Evolutionary conservation across 2,888 invertebrate species (phyloP), one percentile per base, ranked within the genome.

Genomic region (Thymelicus acteon): DNA sequence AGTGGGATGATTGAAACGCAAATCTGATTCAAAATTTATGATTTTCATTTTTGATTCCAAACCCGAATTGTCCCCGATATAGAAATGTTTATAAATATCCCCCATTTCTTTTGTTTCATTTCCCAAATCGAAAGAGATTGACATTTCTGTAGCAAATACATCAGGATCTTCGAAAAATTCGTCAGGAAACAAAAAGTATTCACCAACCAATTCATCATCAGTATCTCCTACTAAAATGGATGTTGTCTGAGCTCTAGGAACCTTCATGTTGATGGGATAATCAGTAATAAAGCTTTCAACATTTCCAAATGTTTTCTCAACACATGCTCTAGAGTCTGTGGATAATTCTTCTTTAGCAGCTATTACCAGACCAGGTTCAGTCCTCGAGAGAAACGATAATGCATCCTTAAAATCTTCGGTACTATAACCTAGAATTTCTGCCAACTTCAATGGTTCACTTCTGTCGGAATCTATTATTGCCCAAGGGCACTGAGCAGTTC

Each of bases 1-100:
- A 1, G 76, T 73, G 1, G 89, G 85, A 72, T 88, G 78, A 19
- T 73, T 77, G 58, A 82, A 88, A 8, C 75, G 74, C 7, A 79
- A 81, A 74, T 89, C 89, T 0, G 88, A 84, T 69, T 80, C 78
- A 61, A 85, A 86, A 13, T 85, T 71, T 6, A 79, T 76, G 2
- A 88, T 60, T 0, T 75, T 72, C 68, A 75, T 74, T 47, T 74
- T 77, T 0, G 76, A 44, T 0, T 79, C 72, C 39, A 72, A 72
- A 60, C 71, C 79, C 0, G 78, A 49, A 5, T 47, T 61, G 31
- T 81, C 77, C 57, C 86, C 87, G 12, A 85, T 72, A 62, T 88
- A 88, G 54, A 83, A 88, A 13, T 81, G 76, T 52, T 78, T 75
- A 7, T 82, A 71, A 0, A 74, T 60, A 4, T 76, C 65, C n/a